phyloP scores from a whole-genome alignment of 2,797 vertebrate genomes.

The Pempheris klunzingeri region DNA sequence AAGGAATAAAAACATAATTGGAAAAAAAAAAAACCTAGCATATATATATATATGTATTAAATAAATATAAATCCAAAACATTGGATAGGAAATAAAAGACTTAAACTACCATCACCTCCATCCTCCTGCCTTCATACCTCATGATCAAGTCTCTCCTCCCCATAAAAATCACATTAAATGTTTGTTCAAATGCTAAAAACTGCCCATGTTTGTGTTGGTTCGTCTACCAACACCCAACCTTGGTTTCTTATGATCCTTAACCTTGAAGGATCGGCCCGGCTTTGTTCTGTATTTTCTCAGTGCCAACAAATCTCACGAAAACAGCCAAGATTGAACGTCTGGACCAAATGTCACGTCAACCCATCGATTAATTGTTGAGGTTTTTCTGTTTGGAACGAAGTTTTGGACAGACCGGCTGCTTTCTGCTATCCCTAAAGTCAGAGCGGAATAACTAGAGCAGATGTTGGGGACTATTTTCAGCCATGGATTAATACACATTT shows the following conservation, averaged over 20 bases:
- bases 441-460: too few species aligned
- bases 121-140: neutral
- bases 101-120: too few species aligned
- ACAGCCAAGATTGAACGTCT: neutral
- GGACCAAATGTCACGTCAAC: too few species aligned
- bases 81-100: neutral
- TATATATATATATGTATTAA: neutral
- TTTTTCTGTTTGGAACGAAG: neutral
- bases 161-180: neutral
- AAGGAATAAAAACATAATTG: neutral
- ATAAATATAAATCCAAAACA: neutral
- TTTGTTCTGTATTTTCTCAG: neutral
- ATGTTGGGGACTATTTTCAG: conserved; percentile 19
- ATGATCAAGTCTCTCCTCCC: neutral
- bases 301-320: neutral
- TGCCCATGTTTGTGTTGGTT: neutral
- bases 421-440: too few species aligned
- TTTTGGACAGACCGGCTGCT: neutral
- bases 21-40: neutral
- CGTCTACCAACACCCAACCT: neutral
- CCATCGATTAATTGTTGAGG: neutral
- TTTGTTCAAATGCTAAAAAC: neutral
- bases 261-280: neutral
- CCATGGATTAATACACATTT: conserved; percentile 8
- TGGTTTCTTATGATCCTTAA: neutral